phyloP scores from a whole-genome alignment of 2,797 vertebrate species.

The Eospalax fontanierii region DNA sequence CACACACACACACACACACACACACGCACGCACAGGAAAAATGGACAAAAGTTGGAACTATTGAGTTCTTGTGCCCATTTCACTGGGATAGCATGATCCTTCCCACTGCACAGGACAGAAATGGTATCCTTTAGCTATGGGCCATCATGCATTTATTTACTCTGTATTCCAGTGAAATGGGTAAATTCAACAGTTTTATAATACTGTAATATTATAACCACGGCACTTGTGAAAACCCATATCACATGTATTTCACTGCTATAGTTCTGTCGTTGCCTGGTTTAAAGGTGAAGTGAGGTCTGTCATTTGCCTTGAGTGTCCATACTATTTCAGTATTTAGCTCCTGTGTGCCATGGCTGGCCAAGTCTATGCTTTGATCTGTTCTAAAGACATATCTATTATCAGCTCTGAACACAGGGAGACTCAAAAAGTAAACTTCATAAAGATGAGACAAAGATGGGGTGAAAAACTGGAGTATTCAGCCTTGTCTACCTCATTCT shows the following conservation, averaged over 20 bases:
- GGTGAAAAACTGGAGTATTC: not conserved
- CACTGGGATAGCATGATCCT: not conserved
- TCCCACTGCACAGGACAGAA: not conserved
- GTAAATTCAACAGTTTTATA: not conserved
- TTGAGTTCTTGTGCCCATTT: not conserved
- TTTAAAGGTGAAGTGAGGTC: not conserved
- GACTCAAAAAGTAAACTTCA: slow-evolving; percentile 15
- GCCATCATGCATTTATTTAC: not conserved
- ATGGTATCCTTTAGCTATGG: too few relatives aligned
- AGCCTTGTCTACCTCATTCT: not conserved
- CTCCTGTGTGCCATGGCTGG: not conserved
- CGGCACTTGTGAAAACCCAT: not conserved
- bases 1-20: not conserved
- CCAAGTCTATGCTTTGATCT: not conserved
- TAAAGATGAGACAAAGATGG: slow-evolving; percentile 59
- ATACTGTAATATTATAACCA: not conserved
- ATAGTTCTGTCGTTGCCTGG: not conserved
- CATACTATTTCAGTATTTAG: not conserved
- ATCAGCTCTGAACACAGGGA: not conserved
- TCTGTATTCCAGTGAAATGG: not conserved
- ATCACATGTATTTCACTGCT: not conserved
- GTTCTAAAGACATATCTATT: not conserved
- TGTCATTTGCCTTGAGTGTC: not conserved
- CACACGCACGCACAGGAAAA: not conserved
- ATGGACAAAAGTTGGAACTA: too few relatives aligned